Conservation (phyloP, 2,113 vertebrate species). For the Fulica atra region DNA sequence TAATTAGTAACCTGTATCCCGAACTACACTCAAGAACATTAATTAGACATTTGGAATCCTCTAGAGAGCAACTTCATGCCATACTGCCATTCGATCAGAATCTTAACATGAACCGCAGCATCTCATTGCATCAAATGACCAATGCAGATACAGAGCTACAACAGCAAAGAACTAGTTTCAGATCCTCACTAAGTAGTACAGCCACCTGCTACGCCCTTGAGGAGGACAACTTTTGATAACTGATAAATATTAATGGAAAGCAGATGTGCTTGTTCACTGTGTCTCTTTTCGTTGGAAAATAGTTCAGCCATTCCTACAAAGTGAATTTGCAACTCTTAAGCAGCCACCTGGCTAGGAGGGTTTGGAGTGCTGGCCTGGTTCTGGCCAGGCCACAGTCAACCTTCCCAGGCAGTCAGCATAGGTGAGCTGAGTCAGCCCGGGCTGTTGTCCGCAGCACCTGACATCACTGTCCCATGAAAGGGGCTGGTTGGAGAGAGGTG, state of each 20-base stretch:
- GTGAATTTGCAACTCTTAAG: neutral
- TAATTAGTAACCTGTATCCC: slow-evolving; percentile 60
- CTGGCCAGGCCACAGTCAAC: too few species aligned
- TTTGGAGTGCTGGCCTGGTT: neutral
- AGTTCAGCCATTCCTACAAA: neutral
- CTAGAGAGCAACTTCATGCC: slow-evolving; percentile 38
- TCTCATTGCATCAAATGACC: slow-evolving; percentile 34
- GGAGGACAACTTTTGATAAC: neutral
- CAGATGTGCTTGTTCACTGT: neutral
- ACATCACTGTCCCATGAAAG: too few species aligned
- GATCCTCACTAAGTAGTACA: neutral
- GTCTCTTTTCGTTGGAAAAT: neutral
- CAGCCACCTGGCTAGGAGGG: neutral
- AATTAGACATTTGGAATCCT: slow-evolving; percentile 50
- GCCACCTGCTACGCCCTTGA: neutral
- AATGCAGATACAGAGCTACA: neutral
- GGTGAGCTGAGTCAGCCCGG: too few species aligned
- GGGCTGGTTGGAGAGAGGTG: too few species aligned
- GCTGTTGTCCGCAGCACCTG: too few species aligned
- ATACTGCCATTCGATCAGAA: slow-evolving; percentile 47
- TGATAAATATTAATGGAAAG: neutral
- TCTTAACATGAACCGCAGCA: slow-evolving; percentile 7
- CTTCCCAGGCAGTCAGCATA: too few species aligned
- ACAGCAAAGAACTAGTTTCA: neutral
- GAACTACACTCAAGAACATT: slow-evolving; percentile 37